phyloP scores from a whole-genome alignment of 2,113 vertebrate species.

The Girardinichthys multiradiatus region DNA sequence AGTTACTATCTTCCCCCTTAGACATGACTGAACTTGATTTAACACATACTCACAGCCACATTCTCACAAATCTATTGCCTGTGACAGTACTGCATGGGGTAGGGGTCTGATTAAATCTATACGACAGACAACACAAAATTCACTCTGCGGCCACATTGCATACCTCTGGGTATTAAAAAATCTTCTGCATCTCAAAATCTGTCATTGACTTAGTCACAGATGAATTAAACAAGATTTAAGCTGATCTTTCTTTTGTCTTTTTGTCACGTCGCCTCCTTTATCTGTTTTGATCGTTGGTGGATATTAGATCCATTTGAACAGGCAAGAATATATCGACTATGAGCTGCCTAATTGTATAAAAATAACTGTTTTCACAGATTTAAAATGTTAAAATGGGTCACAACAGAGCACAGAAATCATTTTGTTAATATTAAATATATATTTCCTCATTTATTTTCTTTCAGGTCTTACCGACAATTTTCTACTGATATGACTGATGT shows the following conservation, averaged over 20 bases:
- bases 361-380: no score
- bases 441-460: no score
- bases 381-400: no score
- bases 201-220: not conserved
- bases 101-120: slow-evolving; percentile 49
- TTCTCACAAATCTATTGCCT: slow-evolving; percentile 37
- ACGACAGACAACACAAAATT: slow-evolving; percentile 53
- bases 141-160: slow-evolving; percentile 36
- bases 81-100: slow-evolving; percentile 39
- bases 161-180: slow-evolving; percentile 39
- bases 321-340: not conserved
- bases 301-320: no score
- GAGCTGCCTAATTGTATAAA: not conserved
- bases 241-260: not conserved
- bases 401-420: no score
- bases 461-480: not conserved
- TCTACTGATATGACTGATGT: not conserved
- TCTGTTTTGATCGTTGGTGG: not conserved
- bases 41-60: slow-evolving; percentile 14
- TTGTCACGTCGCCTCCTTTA: not conserved
- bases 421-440: no score
- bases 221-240: not conserved
- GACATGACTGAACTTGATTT: not conserved
- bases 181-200: slow-evolving; percentile 50
- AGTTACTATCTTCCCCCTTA: not conserved